These are phyloP conservation scores for Pseudorectes ferrugineus DNA, from an alignment of 2,113 vertebrate genomes.

Conservation along the genomic window DNA sequence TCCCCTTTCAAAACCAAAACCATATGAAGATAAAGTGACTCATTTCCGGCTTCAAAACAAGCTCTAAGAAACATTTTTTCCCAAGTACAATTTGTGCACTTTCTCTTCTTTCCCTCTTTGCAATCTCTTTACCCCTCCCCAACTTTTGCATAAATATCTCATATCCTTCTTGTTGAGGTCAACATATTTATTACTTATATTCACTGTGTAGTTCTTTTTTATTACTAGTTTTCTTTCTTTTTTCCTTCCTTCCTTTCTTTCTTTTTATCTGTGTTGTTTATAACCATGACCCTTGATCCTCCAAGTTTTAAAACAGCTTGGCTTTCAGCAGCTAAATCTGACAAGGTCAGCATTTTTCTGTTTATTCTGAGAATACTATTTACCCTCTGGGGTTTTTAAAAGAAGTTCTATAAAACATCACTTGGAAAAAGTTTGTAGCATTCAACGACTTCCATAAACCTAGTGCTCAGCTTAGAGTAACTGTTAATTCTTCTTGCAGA, in stretches of 20 bases:
- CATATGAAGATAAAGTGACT: slow-evolving; percentile 89
- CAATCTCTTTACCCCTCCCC: neutral
- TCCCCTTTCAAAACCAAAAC: slow-evolving; percentile 83
- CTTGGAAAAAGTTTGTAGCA: slow-evolving; percentile 70
- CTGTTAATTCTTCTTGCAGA: slow-evolving; percentile 25
- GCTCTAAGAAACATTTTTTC: slow-evolving; percentile 68
- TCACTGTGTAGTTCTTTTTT: slow-evolving; percentile 12
- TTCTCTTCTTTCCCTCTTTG: slow-evolving; percentile 10
- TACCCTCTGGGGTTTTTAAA: slow-evolving; percentile 90
- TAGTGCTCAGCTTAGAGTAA: neutral
- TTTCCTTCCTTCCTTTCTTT: slow-evolving; percentile 58
- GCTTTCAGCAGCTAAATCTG: slow-evolving; percentile 89
- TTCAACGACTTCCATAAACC: slow-evolving; percentile 55
- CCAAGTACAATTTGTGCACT: slow-evolving; percentile 33
- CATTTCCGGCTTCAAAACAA: slow-evolving; percentile 86
- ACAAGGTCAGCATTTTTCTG: slow-evolving; percentile 91
- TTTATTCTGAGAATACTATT: slow-evolving; percentile 92
- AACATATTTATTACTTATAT: slow-evolving; percentile 62
- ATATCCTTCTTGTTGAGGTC: slow-evolving; percentile 54
- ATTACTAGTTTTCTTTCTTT: slow-evolving; percentile 62
- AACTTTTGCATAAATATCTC: slow-evolving; percentile 66
- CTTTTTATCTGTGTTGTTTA: slow-evolving; percentile 81
- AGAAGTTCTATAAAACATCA: slow-evolving; percentile 89
- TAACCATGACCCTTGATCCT: slow-evolving; percentile 87
- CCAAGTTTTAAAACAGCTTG: slow-evolving; percentile 87